A percentile compares a stretch with the other conserved stretches of the same genome.
phyloP scores from a whole-genome alignment of 2,797 vertebrate genomes.

The Cryptoblepharus egeriae region DNA sequence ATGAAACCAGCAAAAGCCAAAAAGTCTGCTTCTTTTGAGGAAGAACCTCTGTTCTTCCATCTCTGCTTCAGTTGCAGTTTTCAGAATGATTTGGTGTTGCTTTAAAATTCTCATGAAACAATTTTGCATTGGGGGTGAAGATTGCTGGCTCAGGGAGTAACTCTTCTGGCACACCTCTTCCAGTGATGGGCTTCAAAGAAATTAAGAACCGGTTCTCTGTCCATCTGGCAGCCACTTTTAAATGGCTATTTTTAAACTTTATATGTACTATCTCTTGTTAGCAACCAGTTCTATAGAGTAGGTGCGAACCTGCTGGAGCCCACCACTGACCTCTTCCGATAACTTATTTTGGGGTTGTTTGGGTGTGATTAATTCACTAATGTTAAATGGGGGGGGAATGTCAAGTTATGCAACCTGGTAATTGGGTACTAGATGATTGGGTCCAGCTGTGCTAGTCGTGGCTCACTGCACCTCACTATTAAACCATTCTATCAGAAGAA shows the following conservation, averaged over 20 bases:
- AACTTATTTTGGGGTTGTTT: not conserved
- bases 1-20: not conserved
- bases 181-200: too few relatives aligned
- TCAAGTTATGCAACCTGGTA: not conserved
- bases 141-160: not conserved
- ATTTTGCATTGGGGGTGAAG: not conserved
- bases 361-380: constrained; percentile 1
- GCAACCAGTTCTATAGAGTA: too few relatives aligned
- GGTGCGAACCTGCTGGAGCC: too few relatives aligned
- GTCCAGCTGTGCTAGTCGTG: not conserved
- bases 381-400: not conserved
- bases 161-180: not conserved
- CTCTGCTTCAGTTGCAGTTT: not conserved
- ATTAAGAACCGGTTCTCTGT: too few relatives aligned
- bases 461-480: not conserved
- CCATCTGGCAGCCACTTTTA: too few relatives aligned
- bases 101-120: constrained; percentile 2
- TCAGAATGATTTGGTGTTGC: not conserved
- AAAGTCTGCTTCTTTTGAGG: not conserved
- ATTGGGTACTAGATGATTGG: not conserved
- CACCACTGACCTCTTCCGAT: not conserved
- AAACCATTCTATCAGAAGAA: not conserved
- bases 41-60: not conserved
- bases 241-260: too few relatives aligned
- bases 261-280: too few relatives aligned